Evolutionary conservation across 2,888 invertebrate genomes (phyloP), one percentile per base, ranked within the genome.

Genomic region (Pimpla rufipes): DNA sequence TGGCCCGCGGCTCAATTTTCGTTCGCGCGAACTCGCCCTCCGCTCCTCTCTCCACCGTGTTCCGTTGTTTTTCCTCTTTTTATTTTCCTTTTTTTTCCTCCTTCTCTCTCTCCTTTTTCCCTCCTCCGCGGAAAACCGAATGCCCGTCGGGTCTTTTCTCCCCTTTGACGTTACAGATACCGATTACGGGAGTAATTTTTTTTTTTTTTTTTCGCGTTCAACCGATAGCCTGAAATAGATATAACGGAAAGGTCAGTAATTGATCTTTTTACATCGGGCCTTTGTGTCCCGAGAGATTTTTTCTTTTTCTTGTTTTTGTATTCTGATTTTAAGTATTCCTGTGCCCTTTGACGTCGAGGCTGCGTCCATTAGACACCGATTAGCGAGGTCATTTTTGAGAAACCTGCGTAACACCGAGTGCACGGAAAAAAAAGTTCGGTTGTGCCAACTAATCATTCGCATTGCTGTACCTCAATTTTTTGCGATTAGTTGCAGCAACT

Each of bases 1-100:
- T 84, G 87, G 88, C 86, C 87, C 87, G 74, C 81, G 82, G 87
- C 88, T 89, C 87, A 87, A 89, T 89, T 89, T 88, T 88, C 86
- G 71, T 79, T 85, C 57, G 59, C 77, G 74, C 80, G 45, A 75
- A 78, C 78, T 74, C 74, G 68, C 76, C 45, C 75, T 71, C 70
- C 59, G 29, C 62, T 78, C 81, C 68, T 77, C 16, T 23, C 35
- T 64, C 42, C n/a, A n/a, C n/a, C n/a, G n/a, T 74, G 52, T 50
- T 62, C 68, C 29, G 8, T 78, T 64, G 10, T 45, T 78, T 77
- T 71, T 45, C 66, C 11, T 11, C 23, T 18, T 37, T 40, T 37
- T 13, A 11, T 21, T 4, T n/a, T 16, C 21, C 13, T n/a, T 40
- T 13, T 50, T 45, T 16, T n/a, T 11, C n/a, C 6, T 7, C 11